Base-by-base conservation (phyloP, 2,113 vertebrate genomes). In the Myiagra hebetior region DNA sequence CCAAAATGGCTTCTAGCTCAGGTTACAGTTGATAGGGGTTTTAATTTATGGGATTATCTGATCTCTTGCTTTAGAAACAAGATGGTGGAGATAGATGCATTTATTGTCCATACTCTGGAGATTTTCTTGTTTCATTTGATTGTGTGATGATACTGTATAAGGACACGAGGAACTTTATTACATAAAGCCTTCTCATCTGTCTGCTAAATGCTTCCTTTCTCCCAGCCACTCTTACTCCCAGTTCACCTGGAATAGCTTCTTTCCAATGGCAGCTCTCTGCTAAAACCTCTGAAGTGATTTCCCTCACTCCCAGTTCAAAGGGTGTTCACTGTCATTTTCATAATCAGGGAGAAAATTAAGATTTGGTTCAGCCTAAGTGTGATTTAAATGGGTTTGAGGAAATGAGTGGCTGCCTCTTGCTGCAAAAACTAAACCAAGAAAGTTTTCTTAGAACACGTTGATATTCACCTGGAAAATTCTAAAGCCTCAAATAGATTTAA, bases 11-110 rank as follows among this genome's bases (percentile, higher is more conserved):
- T 82, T 53, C 91, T 72, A n/a, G 91, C 92, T 82, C 4, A 44
- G 94, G 44, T 96, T 93, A 78, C 91, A 73, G 18, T 95, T 97
- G 98, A 98, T 98, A 98, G 97, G 93, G 95, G 94, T 97, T 98
- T 98, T 98, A 98, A 98, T 98, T 98, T 98, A 96, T 97, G 87
- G 97, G 89, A 94, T 97, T 95, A 98, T 98, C 97, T 98, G 96
- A 98, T 98, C 86, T 91, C 94, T 70, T 95, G 93, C 97, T 98
- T 98, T 97, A 93, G 97, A 97, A 97, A 97, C 97, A 97, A 98
- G 98, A 98, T 98, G 85, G 86, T 90, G 64, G 89, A 96, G 97
- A 98, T 98, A 96, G 44, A 95, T 94, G 89, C 67, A 89, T 94
- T 98, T 98, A 95, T 68, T 98, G 97, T 97, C 97, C 97, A 77